Evolutionary conservation across 1,140 invertebrate genomes (phyloP), one percentile per base, ranked within the genome.

Genomic region (Matsumurasca onukii): DNA sequence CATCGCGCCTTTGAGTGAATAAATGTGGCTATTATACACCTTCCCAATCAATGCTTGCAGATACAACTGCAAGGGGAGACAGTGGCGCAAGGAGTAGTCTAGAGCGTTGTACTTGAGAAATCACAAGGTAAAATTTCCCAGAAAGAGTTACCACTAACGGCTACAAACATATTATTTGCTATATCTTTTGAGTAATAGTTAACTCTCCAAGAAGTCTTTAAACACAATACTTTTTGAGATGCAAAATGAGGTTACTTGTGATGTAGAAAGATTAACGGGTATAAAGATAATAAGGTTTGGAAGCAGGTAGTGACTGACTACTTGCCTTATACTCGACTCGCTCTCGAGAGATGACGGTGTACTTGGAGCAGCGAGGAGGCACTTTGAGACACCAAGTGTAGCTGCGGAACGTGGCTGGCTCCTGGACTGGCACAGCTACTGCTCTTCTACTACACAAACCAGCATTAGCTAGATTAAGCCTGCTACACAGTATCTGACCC

Each of bases 341-440:
- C 20, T 75, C 73, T 55, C 69, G 68, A 51, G 74, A 66, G 57
- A 73, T 68, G 2, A 70, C 59, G 12, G 68, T 71, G 69, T 74
- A 74, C 45, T 73, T 73, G 45, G 71, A 71, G 51, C 75, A 76
- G 24, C 75, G 66, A 25, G 75, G 75, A n/a, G 75, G 75, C 2
- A 76, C 70, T 22, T 69, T 69, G 24, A 76, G 57, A 48, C 75
- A 76, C 75, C 75, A 76, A 1, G 73, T 72, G 70, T 75, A 74
- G 5, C 66, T 68, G 24, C 72, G 67, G 31, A 70, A 71, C 2
- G 70, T 74, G 17, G 74, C 68, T 15, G 75, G 75, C 49, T 72
- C 73, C 45, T 73, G 71, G 31, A 74, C 69, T 13, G 69, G 66
- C 20, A 73, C 71, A 31, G 39, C 31, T 20, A 74, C 64, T 20